Evolutionary conservation across 2,888 invertebrate genomes (phyloP).

Genomic region (Sceliomorpha sp.): DNA sequence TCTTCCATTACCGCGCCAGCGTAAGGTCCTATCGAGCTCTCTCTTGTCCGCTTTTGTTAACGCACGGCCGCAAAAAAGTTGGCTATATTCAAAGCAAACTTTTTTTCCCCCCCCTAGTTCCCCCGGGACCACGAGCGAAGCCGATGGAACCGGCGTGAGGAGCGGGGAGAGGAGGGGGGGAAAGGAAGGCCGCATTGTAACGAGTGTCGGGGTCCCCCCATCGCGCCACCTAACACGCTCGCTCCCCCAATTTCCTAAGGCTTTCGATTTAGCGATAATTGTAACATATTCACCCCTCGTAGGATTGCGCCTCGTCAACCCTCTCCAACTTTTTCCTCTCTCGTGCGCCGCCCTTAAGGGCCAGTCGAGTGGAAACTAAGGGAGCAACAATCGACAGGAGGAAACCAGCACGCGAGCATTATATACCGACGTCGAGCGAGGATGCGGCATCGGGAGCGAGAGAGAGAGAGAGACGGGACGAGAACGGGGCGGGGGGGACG

Average conservation of each 20-base stretch:
- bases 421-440: slow-evolving; percentile 16
- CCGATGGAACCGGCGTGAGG: slow-evolving; percentile 31
- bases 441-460: not conserved
- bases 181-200: too few species aligned
- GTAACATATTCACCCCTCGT: slow-evolving; percentile 76
- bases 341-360: slow-evolving; percentile 63
- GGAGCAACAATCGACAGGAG: slow-evolving; percentile 53
- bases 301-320: slow-evolving; percentile 52
- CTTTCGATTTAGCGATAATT: slow-evolving; percentile 77
- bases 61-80: slow-evolving; percentile 49
- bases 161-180: too few species aligned
- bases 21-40: slow-evolving; percentile 27
- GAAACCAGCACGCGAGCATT: slow-evolving; percentile 51
- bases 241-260: slow-evolving; percentile 31
- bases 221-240: slow-evolving; percentile 47
- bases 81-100: slow-evolving; percentile 45
- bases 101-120: slow-evolving; percentile 7
- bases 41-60: slow-evolving; percentile 40
- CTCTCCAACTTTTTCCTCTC: slow-evolving; percentile 51
- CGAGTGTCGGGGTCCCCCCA: slow-evolving; percentile 42
- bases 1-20: slow-evolving; percentile 14
- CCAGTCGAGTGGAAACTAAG: slow-evolving; percentile 53
- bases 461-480: not conserved
- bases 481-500: slow-evolving; percentile 8
- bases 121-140: too few species aligned